Evolutionary conservation across 2,888 invertebrate species (phyloP).

Genomic region (Drosophila incognita): DNA sequence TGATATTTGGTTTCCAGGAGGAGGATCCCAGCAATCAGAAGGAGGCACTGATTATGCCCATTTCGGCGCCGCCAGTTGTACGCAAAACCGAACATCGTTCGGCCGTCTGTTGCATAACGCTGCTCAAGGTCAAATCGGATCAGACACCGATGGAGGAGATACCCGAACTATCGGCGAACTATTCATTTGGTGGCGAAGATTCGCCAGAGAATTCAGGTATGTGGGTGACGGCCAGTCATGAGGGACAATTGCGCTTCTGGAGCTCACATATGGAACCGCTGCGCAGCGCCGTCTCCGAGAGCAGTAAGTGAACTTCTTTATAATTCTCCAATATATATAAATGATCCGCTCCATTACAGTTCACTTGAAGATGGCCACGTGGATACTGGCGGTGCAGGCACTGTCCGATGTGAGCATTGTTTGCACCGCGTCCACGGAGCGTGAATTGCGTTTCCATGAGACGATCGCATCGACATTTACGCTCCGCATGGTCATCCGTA

Average conservation of each 20-base stretch:
- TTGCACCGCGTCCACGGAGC: slow-evolving; percentile 91
- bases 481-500: slow-evolving; percentile 89
- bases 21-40: slow-evolving; percentile 88
- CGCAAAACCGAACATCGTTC: slow-evolving; percentile 90
- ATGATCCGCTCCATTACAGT: slow-evolving; percentile 83
- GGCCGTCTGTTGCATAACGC: slow-evolving; percentile 87
- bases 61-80: slow-evolving; percentile 87
- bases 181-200: slow-evolving; percentile 65
- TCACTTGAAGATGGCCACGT: slow-evolving; percentile 88
- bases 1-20: slow-evolving; percentile 90
- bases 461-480: slow-evolving; percentile 90
- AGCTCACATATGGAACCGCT: slow-evolving; percentile 89
- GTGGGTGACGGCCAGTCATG: slow-evolving; percentile 91
- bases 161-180: slow-evolving; percentile 42
- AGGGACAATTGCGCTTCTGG: slow-evolving; percentile 93
- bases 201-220: slow-evolving; percentile 87
- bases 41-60: slow-evolving; percentile 88
- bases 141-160: slow-evolving; percentile 63
- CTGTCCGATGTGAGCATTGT: slow-evolving; percentile 92
- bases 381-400: slow-evolving; percentile 90
- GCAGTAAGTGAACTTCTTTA: slow-evolving; percentile 85
- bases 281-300: slow-evolving; percentile 88
- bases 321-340: not conserved
- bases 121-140: slow-evolving; percentile 71
- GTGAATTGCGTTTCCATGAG: slow-evolving; percentile 93